Evolutionary conservation across 2,797 vertebrate genomes (phyloP), one percentile per base, ranked within the genome.

Genomic region (Chaenodraco wilsoni): DNA sequence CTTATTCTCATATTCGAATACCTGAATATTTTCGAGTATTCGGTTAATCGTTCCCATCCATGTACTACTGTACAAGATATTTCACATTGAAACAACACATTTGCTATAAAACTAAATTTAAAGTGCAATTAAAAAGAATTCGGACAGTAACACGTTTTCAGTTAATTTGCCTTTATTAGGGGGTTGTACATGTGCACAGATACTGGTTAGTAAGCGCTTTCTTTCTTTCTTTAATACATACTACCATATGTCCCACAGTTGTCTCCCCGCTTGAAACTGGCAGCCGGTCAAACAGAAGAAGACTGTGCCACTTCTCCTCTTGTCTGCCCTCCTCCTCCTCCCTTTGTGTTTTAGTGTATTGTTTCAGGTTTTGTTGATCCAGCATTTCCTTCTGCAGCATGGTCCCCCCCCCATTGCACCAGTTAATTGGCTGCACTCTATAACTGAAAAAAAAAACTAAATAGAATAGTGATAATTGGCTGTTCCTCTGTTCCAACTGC

Each of bases 381-480:
- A 65, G 76, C 52, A 0, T 67, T 64, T 61, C 40, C 49, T n/a
- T 40, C 65, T 74, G 56, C 69, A 46, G 72, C 43, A 5, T 15
- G 55, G 23, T 58, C 45, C 54, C 64, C 51, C 48, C 56, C 23
- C 55, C 74, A 69, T 63, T 76, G 60, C 51, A n/a, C 21, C 46
- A 45, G 58, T 73, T 81, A 71, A 71, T 54, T 71, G 72, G 65
- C 72, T 5, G 23, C 60, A 40, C 37, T 72, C 79, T 73, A 69
- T 50, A 58, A 56, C 64, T 31, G 33, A 56, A 23, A 50, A 33
- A 45, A 65, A 78, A 11, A 51, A 69, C 44, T 52, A 55, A 65
- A 71, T 60, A 78, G 58, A 73, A 33, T 50, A 65, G 48, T 11
- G 69, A 57, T 74, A 63, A 87, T 82, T 84, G 58, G 50, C 41